These are phyloP conservation scores for Pogonocichla stellata DNA, from an alignment of 2,113 vertebrate genomes.

Conservation along the genomic window DNA sequence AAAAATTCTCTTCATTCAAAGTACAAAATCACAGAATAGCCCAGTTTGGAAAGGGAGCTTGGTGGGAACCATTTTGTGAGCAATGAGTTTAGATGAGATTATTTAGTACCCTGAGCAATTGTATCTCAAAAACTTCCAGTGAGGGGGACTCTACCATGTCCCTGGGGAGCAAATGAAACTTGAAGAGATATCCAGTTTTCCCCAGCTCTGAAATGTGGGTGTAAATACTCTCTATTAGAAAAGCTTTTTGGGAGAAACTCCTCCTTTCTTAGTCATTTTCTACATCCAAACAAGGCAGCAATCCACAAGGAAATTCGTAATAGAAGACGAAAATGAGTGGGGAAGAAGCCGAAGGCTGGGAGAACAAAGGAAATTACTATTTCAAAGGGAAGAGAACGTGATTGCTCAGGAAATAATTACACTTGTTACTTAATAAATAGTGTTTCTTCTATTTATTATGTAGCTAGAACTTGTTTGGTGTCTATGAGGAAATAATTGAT, in stretches of 20 bases:
- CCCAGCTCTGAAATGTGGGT: not conserved
- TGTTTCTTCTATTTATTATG: slow-evolving; percentile 35
- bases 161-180: not conserved
- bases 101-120: not conserved
- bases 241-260: not conserved
- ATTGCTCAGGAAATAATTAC: slow-evolving; percentile 54
- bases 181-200: not conserved
- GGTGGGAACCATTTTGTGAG: not conserved
- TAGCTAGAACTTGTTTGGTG: slow-evolving; percentile 19
- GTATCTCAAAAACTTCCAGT: not conserved
- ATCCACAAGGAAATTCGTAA: not conserved
- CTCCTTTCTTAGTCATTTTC: not conserved
- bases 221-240: not conserved
- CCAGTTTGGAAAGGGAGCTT: not conserved
- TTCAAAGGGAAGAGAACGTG: slow-evolving; percentile 15
- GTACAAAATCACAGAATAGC: not conserved
- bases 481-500: slow-evolving; percentile 53
- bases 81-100: not conserved
- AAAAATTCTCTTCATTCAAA: not conserved
- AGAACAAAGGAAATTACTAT: slow-evolving; percentile 24
- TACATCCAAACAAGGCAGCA: not conserved
- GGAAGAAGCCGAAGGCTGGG: not conserved
- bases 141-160: not conserved
- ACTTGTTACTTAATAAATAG: slow-evolving; percentile 46
- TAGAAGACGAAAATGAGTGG: not conserved